These are phyloP conservation scores for Sceloporus tristichus DNA, from an alignment of 2,113 vertebrate genomes.

Conservation along the genomic window DNA sequence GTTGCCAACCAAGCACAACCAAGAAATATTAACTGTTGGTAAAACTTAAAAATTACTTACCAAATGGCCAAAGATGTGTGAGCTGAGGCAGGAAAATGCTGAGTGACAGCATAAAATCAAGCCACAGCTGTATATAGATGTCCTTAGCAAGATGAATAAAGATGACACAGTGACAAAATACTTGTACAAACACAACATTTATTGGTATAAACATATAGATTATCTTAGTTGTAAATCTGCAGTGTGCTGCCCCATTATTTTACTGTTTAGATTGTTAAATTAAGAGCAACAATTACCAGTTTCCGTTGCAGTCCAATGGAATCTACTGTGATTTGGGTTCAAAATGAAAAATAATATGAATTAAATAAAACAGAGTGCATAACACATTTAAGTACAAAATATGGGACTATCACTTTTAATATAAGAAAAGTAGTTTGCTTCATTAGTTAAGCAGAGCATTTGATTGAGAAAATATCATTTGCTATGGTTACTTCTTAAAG, in stretches of 20 bases:
- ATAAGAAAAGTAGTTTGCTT: not conserved
- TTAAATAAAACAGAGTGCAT: not conserved
- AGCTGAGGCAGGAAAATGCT: not conserved
- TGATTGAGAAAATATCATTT: not conserved
- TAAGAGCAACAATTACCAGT: not conserved
- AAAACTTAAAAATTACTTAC: conserved; percentile 13
- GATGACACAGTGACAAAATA: not conserved
- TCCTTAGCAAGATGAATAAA: not conserved
- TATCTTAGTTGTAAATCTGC: not conserved
- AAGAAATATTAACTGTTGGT: not conserved
- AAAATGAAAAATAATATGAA: not conserved
- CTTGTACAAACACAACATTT: not conserved
- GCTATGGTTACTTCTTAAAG: not conserved
- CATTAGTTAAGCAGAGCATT: not conserved
- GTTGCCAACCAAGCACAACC: not conserved
- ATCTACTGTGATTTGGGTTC: not conserved
- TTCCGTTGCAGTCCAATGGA: not conserved
- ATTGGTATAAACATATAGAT: not conserved
- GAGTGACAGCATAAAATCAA: conserved; percentile 20
- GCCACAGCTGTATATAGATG: not conserved
- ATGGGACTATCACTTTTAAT: not conserved
- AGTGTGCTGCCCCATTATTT: not conserved
- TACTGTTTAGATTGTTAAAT: not conserved
- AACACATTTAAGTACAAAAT: not conserved
- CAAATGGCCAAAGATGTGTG: not conserved